Evolutionary conservation across 1,140 invertebrate genomes (phyloP), one percentile per base, ranked within the genome.

Genomic region (Bombus pascuorum): DNA sequence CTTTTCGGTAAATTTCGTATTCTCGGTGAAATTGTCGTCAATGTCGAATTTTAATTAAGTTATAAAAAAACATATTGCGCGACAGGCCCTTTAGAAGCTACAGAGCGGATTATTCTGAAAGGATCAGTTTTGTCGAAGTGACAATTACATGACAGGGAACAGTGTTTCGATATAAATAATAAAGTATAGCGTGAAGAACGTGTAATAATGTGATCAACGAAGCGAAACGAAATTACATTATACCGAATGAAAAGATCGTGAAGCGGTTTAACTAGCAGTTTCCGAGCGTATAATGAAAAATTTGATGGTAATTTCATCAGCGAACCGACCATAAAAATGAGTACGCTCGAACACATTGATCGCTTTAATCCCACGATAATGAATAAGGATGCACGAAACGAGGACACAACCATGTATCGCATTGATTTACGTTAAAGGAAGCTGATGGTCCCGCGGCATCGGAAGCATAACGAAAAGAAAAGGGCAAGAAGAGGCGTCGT

Each of bases 391-490:
- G 25, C 6, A 5, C 18, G 57, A 15, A 68, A 34, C 65, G 78
- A 18, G 65, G 65, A 53, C 47, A 37, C 68, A 22, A 39, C 37
- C 44, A 8, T 32, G 68, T 25, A 39, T 18, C 62, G 34, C 22
- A 32, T 44, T 70, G 82, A 83, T 83, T 83, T 34, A 59, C 82
- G 74, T 68, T 53, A 83, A 77, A 80, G 68, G 65, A 85, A 85
- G 53, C 9, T 32, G 66, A n/a, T 53, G 25, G 22, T 25, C 3
- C 42, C 39, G 47, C 8, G 37, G 5, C 39, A 15, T 28, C 71
- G 47, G 15, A 25, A 81, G 25, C 8, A 62, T 47, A 47, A 47
- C 34, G 34, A 42, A 39, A 0, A 28, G 34, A 57, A 47, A 47
- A 78, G 42, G 59, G 8, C 32, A 32, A 34, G 53, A 34, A 34